These are phyloP conservation scores for Ichneumon xanthorius DNA, from an alignment of 2,888 invertebrate species.

Conservation along the genomic window DNA sequence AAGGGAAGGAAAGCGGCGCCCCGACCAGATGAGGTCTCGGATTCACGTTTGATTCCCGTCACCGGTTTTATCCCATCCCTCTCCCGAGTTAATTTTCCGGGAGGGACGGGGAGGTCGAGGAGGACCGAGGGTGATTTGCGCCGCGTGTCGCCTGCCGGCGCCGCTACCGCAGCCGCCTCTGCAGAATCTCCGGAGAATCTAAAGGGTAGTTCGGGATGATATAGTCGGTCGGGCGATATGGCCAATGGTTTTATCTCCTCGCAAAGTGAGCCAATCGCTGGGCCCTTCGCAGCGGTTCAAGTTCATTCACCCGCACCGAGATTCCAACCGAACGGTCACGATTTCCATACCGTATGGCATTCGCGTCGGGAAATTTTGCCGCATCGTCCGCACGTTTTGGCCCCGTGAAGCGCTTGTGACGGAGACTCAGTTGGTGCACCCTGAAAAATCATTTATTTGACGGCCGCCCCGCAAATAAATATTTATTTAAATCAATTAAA, in stretches of 20 bases:
- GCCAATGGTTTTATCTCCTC: neutral
- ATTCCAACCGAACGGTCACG: neutral
- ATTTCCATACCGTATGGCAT: neutral
- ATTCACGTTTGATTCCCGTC: constrained; percentile 30
- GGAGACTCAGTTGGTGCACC: too few species aligned
- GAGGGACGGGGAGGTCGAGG: neutral
- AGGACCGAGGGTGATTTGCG: constrained; percentile 6
- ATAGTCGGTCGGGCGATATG: neutral
- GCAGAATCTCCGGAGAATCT: neutral
- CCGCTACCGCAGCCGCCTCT: neutral
- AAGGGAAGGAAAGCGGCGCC: neutral
- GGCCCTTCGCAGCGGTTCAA: neutral
- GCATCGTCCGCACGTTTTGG: too few species aligned
- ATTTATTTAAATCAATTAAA: too few species aligned
- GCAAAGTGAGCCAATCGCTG: neutral
- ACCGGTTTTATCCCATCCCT: neutral
- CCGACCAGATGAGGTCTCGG: constrained; percentile 2
- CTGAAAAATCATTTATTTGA: too few species aligned
- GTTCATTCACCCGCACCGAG: neutral
- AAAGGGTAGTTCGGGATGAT: neutral
- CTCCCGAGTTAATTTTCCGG: constrained; percentile 20
- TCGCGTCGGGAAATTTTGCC: neutral
- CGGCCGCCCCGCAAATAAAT: too few species aligned
- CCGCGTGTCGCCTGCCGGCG: neutral
- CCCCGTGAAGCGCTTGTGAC: too few species aligned